Evolutionary conservation across 2,888 invertebrate species (phyloP), one percentile per base, ranked within the genome.

Genomic region (Caenorhabditis sinica): DNA sequence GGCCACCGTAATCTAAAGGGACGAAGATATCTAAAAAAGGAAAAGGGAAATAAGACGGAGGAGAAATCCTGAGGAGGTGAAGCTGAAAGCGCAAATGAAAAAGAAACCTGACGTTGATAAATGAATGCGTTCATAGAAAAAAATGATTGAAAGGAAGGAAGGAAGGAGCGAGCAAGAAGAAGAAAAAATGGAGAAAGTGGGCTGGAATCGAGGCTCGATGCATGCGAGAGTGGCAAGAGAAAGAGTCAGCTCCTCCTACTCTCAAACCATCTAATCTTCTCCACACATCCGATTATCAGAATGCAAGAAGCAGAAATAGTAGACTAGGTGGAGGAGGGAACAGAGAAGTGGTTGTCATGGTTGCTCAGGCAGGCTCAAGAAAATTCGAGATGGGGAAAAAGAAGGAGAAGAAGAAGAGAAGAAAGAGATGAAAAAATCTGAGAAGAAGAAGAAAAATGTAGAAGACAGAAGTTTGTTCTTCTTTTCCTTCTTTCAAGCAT

Each of bases 241-340:
- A 36, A 43, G 71, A 33, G 40, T 53, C 65, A 13, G 43, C 65
- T 65, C 65, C 79, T 71, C 79, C 65, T 72, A 65, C 72, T 71
- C 49, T 20, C 79, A 77, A 61, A 63, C 71, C 71, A 53, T 69
- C 69, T 77, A 77, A 77, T 77, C 79, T 69, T 43, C 40, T 58
- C 69, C 56, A 36, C 72, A 72, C 49, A 80, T 72, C 80, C 80
- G 80, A 72, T 80, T 80, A 80, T 80, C 80, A 80, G 72, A 66
- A 74, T 9, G 25, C 28, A 40, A 65, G 23, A 51, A 11, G 20
- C 11, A 58, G 8, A 45, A 76, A 68, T 40, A 76, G 40, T 6
- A 33, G 28, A 9, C 43, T n/a, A 58, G 36, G 15, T n/a, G 13
- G 66, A 45, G 49, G 23, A 68, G 68, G 30, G 15, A 17, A 30